Evolutionary conservation across 2,797 vertebrate genomes (phyloP), one percentile per base, ranked within the genome.

Genomic region (Sebastes wilsoni): DNA sequence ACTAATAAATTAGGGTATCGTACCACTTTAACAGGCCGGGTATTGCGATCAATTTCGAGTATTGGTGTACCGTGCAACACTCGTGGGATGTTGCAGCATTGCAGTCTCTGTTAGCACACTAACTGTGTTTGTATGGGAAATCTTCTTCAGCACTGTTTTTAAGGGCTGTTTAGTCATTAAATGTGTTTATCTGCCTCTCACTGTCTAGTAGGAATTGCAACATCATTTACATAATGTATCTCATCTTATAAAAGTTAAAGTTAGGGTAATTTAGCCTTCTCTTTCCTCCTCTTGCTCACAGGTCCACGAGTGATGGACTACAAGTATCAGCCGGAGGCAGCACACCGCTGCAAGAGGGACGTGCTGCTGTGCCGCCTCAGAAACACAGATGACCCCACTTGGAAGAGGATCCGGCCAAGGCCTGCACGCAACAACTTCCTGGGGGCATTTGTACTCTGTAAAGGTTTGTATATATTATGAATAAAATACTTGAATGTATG

Each of bases 391-490:
- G 97, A 99, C 88, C 96, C 97, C 76, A 96, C 93, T 4, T 99
- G 99, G 99, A 98, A 98, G 91, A 97, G 97, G 86, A 98, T 99
- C 91, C 96, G 99, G 54, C 97, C 97, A 22, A 95, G 98, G 14
- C 98, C 99, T 18, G 97, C 97, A 38, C 97, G 98, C 70, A 98
- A 98, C 92, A 99, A 98, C 93, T 99, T 99, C 73, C 96, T 98
- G 59, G 98, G 99, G 83, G 98, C 98, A 0, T 99, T 99, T 90
- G 97, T 99, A 67, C 96, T 99, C 71, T 99, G 99, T 95, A 99
- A 99, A 97, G 99, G 99, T 99, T 66, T n/a, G 64, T 30, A 6
- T 74, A 60, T 10, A 10, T 32, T 20, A 9, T 72, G 3, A 62
- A 11, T 25, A 13, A 12, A 28, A 30, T 32, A 25, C 20, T 4